phyloP scores from a whole-genome alignment of 1,140 invertebrate species.

The Leptinotarsa undecemlineata region DNA sequence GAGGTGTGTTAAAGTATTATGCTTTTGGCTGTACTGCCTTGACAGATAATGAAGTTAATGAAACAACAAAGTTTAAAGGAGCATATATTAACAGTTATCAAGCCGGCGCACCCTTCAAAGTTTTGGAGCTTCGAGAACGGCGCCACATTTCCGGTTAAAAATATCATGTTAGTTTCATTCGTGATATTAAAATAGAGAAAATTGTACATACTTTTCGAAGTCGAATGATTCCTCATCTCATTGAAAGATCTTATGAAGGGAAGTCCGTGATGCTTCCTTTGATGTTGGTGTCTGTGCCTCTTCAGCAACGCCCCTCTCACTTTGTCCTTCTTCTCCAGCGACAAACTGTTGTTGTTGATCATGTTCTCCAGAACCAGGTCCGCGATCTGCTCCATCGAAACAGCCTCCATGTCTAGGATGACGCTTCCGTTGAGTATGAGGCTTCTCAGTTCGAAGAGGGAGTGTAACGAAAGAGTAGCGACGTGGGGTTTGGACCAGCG shows the following conservation, averaged over 20 bases:
- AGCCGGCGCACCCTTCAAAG: no score
- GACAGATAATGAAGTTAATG: no score
- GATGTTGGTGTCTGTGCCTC: constrained; percentile 93
- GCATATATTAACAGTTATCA: no score
- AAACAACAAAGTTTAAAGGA: no score
- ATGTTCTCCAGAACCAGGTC: constrained; percentile 92
- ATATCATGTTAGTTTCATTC: no score
- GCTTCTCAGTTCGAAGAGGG: constrained; percentile 86
- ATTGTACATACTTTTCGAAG: constrained; percentile 87
- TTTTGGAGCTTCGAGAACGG: no score
- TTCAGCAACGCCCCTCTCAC: constrained; percentile 86
- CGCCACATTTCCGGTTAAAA: no score
- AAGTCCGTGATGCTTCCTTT: constrained; percentile 81
- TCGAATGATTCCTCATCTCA: constrained; percentile 95
- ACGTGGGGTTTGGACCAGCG: constrained; percentile 95
- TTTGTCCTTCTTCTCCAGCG: constrained; percentile 76
- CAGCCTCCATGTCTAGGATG: constrained; percentile 89
- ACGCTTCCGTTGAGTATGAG: constrained; percentile 87
- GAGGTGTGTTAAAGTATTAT: no score
- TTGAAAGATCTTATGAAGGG: constrained; percentile 94
- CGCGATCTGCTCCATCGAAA: constrained; percentile 80
- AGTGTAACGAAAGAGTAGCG: constrained; percentile 87
- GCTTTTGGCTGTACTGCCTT: no score
- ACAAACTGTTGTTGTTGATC: constrained; percentile 78
- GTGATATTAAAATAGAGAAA: background rate